A percentile compares a stretch with the other conserved stretches of the same genome.
These are phyloP conservation scores for Acrocera orbiculus DNA, from an alignment of 2,888 invertebrate species.

Conservation along the genomic window DNA sequence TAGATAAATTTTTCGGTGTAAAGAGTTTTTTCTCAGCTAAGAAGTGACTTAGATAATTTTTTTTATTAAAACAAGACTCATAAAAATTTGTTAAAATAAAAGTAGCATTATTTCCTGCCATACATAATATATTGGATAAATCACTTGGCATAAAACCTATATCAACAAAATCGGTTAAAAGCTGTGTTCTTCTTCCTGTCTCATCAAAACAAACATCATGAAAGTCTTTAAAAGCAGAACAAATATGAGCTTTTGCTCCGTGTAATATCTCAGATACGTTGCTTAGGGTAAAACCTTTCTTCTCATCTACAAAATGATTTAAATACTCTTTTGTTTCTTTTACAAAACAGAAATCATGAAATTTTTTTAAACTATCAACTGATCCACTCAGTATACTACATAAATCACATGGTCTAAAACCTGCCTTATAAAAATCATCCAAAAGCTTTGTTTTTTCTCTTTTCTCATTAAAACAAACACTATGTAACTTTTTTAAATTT, in stretches of 20 bases:
- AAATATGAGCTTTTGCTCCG: constrained; percentile 18
- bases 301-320: constrained; percentile 13
- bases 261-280: constrained; percentile 19
- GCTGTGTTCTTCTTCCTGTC: constrained; percentile 17
- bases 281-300: constrained; percentile 14
- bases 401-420: constrained; percentile 13
- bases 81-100: constrained; percentile 19
- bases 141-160: constrained; percentile 10
- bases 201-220: constrained; percentile 19
- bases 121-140: constrained; percentile 19
- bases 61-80: constrained; percentile 19
- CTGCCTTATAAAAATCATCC: constrained; percentile 13
- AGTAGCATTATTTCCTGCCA: constrained; percentile 19
- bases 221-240: constrained; percentile 19
- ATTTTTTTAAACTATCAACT: constrained; percentile 14
- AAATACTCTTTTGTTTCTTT: constrained; percentile 17
- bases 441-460: constrained; percentile 15
- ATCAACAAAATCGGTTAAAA: constrained; percentile 16
- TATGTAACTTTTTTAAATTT: not conserved
- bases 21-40: constrained; percentile 17
- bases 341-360: constrained; percentile 18
- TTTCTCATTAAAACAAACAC: not conserved
- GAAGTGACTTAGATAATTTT: constrained; percentile 18
- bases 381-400: constrained; percentile 18
- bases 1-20: constrained; percentile 17